These are phyloP conservation scores for human DNA, from an alignment of 2,113 vertebrate genomes.

Conservation along the genomic window DNA sequence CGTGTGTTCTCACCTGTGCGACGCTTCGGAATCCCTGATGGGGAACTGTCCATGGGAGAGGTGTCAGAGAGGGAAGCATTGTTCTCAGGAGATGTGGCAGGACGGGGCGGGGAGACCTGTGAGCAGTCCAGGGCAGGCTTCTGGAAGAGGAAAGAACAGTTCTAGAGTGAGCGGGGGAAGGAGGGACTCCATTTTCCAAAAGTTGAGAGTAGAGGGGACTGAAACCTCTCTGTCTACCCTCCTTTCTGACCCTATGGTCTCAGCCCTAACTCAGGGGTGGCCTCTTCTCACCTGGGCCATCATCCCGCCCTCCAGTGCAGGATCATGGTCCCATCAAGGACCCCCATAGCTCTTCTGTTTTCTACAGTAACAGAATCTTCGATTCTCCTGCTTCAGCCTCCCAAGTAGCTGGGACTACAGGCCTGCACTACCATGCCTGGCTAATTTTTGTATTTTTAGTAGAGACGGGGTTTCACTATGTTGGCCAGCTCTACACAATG, in stretches of 20 bases:
- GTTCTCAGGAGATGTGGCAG: neutral
- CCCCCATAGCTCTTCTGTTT: neutral
- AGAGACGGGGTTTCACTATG: no score
- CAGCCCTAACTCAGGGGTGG: neutral
- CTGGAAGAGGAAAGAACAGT: slow-evolving; percentile 36
- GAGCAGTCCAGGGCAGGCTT: neutral
- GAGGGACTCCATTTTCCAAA: neutral
- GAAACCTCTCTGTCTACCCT: neutral
- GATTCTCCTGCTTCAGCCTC: no score
- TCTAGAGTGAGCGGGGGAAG: neutral
- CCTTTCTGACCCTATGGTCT: neutral
- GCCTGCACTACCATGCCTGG: no score
- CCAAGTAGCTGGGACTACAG: no score
- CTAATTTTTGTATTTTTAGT: no score
- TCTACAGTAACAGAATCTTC: neutral
- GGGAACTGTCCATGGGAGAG: slow-evolving; percentile 62
- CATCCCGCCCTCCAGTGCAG: rapidly evolving
- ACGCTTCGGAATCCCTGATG: slow-evolving; percentile 85
- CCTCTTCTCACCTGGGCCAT: neutral
- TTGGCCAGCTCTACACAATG: neutral
- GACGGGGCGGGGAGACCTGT: neutral
- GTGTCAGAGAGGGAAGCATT: slow-evolving; percentile 28
- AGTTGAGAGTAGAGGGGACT: neutral
- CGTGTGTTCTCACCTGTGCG: slow-evolving; percentile 85
- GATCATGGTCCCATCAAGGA: neutral